These are phyloP conservation scores for Gandaritis pyraliata DNA, from an alignment of 2,888 invertebrate species.

Conservation along the genomic window DNA sequence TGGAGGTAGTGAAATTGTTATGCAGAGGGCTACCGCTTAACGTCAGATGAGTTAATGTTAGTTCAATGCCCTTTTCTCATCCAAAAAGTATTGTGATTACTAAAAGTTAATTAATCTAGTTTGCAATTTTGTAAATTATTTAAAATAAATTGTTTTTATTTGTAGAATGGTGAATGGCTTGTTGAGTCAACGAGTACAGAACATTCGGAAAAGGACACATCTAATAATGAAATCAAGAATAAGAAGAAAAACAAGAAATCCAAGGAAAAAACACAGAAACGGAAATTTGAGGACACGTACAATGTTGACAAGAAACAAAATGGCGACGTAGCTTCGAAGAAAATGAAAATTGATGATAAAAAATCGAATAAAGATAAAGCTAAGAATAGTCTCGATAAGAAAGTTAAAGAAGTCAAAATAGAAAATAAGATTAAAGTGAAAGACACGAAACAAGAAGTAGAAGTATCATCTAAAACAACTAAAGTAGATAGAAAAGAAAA, in stretches of 20 bases:
- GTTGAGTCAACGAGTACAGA: slow-evolving; percentile 55
- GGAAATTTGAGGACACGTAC: slow-evolving; percentile 32
- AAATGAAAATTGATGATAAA: slow-evolving; percentile 31
- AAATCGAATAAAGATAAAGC: slow-evolving; percentile 39
- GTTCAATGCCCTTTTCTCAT: no score
- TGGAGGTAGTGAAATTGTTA: no score
- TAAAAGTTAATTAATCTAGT: no score
- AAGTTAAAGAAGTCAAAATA: slow-evolving; percentile 29
- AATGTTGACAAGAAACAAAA: slow-evolving; percentile 21
- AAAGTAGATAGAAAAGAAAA: slow-evolving; percentile 26
- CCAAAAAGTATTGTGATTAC: no score
- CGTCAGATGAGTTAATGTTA: no score
- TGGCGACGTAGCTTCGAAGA: slow-evolving; percentile 40
- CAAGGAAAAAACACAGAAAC: slow-evolving; percentile 41
- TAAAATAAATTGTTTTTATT: neutral
- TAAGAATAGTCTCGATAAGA: slow-evolving; percentile 33
- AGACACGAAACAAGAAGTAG: slow-evolving; percentile 16
- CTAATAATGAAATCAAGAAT: slow-evolving; percentile 60
- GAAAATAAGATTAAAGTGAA: slow-evolving; percentile 28
- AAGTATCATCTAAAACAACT: slow-evolving; percentile 7
- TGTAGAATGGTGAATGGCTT: slow-evolving; percentile 65
- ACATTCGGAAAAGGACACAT: slow-evolving; percentile 51
- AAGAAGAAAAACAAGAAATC: slow-evolving; percentile 42
- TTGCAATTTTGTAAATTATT: no score
- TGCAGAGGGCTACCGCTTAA: no score